Conservation (phyloP, 2,888 invertebrate genomes). For the Calameuta filiformis region DNA sequence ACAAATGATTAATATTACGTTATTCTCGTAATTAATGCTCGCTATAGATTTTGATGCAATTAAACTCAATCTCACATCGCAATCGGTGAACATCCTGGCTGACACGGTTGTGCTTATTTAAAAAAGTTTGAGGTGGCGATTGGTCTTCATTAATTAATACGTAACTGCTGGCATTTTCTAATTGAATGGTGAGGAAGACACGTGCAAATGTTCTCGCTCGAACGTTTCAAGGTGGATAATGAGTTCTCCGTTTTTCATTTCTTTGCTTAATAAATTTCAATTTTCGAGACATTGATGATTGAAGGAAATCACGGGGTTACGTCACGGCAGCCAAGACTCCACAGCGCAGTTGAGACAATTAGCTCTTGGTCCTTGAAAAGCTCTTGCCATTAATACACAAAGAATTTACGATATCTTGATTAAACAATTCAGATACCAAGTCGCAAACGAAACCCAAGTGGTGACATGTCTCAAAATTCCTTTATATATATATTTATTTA, state of each 20-base stretch:
- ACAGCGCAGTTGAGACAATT: conserved; percentile 1
- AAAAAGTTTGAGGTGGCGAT: background rate
- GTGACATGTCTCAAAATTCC: background rate
- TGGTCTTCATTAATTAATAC: too few relatives aligned
- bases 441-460: background rate
- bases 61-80: background rate
- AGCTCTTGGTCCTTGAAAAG: background rate
- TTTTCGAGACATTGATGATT: background rate
- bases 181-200: background rate
- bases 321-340: background rate
- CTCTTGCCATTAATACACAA: conserved; percentile 6
- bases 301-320: background rate
- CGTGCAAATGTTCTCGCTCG: background rate
- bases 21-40: background rate
- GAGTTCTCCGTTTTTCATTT: background rate
- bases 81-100: background rate
- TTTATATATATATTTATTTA: background rate
- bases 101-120: background rate
- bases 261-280: background rate
- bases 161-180: background rate
- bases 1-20: background rate
- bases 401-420: conserved; percentile 12
- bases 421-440: conserved; percentile 6
- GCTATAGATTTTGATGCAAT: background rate
- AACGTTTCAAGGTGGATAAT: background rate